Conservation (phyloP, 2,797 vertebrate genomes). For the Danio jaintianensis region DNA sequence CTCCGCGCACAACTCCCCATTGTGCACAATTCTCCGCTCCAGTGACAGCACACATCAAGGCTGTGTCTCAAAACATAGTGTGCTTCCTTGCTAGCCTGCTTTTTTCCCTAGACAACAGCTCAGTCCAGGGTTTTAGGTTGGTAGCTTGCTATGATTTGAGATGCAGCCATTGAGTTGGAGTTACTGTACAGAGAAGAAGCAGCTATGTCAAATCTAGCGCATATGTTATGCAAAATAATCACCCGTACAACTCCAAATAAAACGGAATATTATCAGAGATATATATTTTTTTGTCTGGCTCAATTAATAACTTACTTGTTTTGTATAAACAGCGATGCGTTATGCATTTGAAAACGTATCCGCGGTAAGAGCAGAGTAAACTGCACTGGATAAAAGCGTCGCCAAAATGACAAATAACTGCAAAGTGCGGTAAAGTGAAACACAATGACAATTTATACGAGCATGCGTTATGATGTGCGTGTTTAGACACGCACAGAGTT, state of each 20-base stretch:
- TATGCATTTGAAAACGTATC: neutral
- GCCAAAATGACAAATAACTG: neutral
- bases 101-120: neutral
- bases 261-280: neutral
- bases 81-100: conserved; percentile 7
- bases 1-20: conserved; percentile 59
- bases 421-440: neutral
- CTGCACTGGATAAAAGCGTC: neutral
- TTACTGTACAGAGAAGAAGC: neutral
- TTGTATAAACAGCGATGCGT: too few species aligned
- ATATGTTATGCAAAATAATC: neutral
- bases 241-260: neutral
- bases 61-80: neutral
- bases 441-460: neutral
- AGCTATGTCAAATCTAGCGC: neutral
- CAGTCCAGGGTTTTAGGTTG: neutral
- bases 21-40: conserved; percentile 44
- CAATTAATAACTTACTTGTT: too few species aligned
- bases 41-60: conserved; percentile 41
- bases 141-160: neutral
- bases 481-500: conserved; percentile 3
- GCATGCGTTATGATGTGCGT: neutral
- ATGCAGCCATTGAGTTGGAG: neutral
- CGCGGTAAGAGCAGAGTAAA: neutral
- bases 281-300: too few species aligned